A percentile compares a stretch with the other conserved stretches of the same genome.
phyloP scores from a whole-genome alignment of 2,888 invertebrate species.

The Andrena minutula region DNA sequence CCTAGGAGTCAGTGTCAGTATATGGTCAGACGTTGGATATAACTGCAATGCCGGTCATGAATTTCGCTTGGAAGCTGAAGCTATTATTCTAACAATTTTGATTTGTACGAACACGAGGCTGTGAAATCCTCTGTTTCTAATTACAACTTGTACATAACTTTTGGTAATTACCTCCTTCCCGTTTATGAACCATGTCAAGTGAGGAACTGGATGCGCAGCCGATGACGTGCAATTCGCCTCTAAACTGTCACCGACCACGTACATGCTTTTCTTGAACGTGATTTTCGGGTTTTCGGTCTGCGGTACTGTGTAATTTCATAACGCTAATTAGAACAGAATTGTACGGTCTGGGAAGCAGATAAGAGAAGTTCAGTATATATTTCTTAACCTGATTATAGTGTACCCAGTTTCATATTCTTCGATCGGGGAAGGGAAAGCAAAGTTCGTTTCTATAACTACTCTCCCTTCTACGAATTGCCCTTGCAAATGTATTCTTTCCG shows the following conservation, averaged over 20 bases:
- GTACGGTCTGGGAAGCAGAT: background rate
- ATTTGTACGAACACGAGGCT: too few species aligned
- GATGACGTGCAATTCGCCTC: constrained; percentile 92
- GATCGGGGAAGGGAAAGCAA: background rate
- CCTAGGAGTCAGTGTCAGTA: too few species aligned
- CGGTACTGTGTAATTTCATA: constrained; percentile 85
- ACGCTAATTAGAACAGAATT: constrained; percentile 28
- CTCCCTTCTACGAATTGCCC: background rate
- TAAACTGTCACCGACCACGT: constrained; percentile 89
- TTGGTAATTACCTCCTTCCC: constrained; percentile 88
- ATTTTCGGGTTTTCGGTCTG: constrained; percentile 90
- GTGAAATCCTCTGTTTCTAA: too few species aligned
- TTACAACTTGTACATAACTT: background rate
- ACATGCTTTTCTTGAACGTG: constrained; percentile 89
- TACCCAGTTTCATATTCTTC: background rate
- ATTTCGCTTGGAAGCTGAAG: background rate
- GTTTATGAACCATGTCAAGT: constrained; percentile 92
- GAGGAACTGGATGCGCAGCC: constrained; percentile 90
- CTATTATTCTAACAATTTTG: background rate
- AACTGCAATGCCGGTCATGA: too few species aligned
- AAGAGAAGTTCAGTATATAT: constrained; percentile 6
- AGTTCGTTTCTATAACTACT: background rate
- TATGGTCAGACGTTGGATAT: too few species aligned
- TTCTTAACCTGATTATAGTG: background rate
- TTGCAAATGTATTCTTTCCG: constrained; percentile 21